Percentiles rank a stretch among this genome's conserved stretches.
These are phyloP conservation scores for Erpobdella octoculata DNA, from an alignment of 2,888 invertebrate genomes.

Conservation along the genomic window DNA sequence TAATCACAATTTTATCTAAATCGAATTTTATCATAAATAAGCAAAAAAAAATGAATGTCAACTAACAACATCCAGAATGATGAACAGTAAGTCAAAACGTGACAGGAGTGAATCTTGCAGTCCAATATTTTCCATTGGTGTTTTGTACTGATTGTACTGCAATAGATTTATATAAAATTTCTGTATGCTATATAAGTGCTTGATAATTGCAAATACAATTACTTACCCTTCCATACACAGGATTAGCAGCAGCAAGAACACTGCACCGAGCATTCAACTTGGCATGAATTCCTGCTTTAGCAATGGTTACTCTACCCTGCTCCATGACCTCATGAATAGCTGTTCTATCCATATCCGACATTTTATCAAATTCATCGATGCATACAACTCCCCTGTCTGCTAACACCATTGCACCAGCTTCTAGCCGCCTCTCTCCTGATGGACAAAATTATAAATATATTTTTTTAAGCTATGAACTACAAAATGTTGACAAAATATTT, in stretches of 20 bases:
- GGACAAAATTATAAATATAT: neutral
- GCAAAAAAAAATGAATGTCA: neutral
- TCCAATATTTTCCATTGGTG: slow-evolving; percentile 99
- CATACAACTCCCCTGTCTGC: slow-evolving; percentile 97
- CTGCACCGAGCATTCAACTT: slow-evolving; percentile 92
- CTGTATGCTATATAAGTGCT: neutral
- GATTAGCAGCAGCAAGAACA: slow-evolving; percentile 97
- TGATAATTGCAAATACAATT: neutral
- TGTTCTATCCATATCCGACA: slow-evolving; percentile 97
- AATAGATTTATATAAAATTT: neutral
- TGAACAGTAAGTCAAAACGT: slow-evolving; percentile 94
- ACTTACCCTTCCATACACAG: slow-evolving; percentile 82
- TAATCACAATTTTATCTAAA: neutral
- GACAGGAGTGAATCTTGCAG: slow-evolving; percentile 76
- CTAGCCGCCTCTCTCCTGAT: slow-evolving; percentile 61
- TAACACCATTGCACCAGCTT: slow-evolving; percentile 99
- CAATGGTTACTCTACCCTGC: slow-evolving; percentile 87
- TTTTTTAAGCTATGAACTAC: neutral
- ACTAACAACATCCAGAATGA: slow-evolving; percentile 78
- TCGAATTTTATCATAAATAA: neutral
- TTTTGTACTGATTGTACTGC: slow-evolving; percentile 95
- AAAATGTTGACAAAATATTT: neutral
- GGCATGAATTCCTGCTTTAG: slow-evolving; percentile 95
- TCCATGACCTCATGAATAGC: slow-evolving; percentile 99
- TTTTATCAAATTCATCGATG: slow-evolving; percentile 90